These are phyloP conservation scores for Ceyx margarethae DNA, from an alignment of 2,113 vertebrate species.

Conservation along the genomic window DNA sequence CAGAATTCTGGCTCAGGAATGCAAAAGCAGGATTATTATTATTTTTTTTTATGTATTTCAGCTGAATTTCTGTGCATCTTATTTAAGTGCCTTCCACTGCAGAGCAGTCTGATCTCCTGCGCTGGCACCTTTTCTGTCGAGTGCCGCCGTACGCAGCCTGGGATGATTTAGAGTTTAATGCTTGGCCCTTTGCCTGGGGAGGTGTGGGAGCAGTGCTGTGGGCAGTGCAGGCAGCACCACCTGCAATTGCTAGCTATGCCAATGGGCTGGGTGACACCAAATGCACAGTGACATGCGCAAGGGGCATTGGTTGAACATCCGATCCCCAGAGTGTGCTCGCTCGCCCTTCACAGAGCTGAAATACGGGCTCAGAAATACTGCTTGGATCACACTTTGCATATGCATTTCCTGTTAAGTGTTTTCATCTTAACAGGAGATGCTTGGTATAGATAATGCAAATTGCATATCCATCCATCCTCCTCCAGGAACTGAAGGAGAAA, in stretches of 20 bases:
- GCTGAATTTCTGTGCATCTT: not conserved
- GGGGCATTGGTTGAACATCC: rapidly evolving
- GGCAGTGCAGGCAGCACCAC: not conserved
- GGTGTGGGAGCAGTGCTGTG: rapidly evolving
- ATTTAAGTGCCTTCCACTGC: not conserved
- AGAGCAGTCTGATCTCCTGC: not conserved
- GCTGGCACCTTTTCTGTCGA: not conserved
- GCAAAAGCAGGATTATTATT: not conserved
- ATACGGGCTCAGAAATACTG: not conserved
- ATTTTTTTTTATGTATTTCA: not conserved
- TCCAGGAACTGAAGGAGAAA: not conserved
- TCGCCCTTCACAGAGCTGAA: not conserved
- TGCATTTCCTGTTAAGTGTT: not conserved
- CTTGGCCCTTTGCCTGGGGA: not conserved
- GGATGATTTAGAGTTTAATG: not conserved
- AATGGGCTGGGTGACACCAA: not conserved
- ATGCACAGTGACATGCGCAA: not conserved
- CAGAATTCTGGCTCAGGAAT: not conserved
- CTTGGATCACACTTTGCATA: not conserved
- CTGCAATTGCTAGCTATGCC: rapidly evolving
- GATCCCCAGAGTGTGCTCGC: not conserved
- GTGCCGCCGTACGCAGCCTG: not conserved
- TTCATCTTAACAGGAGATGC: not conserved
- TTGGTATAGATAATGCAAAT: not conserved
- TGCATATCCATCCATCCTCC: not conserved